A percentile compares a stretch with the other conserved stretches of the same genome.
phyloP scores from a whole-genome alignment of 2,888 invertebrate genomes.

The Cyaniris semiargus region DNA sequence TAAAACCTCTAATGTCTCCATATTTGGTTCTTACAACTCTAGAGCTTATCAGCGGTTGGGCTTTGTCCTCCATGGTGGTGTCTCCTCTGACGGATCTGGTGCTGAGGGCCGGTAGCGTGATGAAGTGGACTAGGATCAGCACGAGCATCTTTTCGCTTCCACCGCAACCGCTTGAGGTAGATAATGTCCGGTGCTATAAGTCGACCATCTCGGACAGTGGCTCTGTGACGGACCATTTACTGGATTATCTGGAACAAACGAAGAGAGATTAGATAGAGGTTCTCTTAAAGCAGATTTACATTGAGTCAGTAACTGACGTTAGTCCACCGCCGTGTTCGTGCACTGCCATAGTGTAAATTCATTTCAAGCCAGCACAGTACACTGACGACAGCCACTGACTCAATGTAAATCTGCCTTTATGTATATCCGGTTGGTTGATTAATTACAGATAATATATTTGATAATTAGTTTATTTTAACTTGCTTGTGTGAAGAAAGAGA shows the following conservation, averaged over 20 bases:
- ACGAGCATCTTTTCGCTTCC: conserved; percentile 73
- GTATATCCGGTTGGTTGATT: too few species aligned
- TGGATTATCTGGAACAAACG: conserved; percentile 67
- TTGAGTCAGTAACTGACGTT: too few species aligned
- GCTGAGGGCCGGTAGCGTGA: conserved; percentile 75
- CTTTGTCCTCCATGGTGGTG: conserved; percentile 75
- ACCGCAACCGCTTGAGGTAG: conserved; percentile 61
- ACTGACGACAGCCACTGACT: too few species aligned
- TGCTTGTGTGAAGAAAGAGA: too few species aligned
- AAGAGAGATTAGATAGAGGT: too few species aligned
- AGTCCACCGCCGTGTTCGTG: too few species aligned
- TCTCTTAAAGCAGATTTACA: too few species aligned
- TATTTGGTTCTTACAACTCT: conserved; percentile 93
- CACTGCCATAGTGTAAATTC: too few species aligned
- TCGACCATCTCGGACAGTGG: conserved; percentile 63
- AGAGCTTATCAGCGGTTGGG: conserved; percentile 84
- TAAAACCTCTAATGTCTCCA: conserved; percentile 92
- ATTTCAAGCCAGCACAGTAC: too few species aligned
- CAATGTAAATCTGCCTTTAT: too few species aligned
- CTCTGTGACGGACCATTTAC: conserved; percentile 59
- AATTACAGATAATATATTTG: too few species aligned
- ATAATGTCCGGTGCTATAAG: conserved; percentile 68
- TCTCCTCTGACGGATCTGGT: conserved; percentile 70
- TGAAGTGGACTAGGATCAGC: conserved; percentile 69
- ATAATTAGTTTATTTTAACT: too few species aligned